Base-by-base conservation (phyloP, 2,888 invertebrate species). In the Rugalucina vietnamica region DNA sequence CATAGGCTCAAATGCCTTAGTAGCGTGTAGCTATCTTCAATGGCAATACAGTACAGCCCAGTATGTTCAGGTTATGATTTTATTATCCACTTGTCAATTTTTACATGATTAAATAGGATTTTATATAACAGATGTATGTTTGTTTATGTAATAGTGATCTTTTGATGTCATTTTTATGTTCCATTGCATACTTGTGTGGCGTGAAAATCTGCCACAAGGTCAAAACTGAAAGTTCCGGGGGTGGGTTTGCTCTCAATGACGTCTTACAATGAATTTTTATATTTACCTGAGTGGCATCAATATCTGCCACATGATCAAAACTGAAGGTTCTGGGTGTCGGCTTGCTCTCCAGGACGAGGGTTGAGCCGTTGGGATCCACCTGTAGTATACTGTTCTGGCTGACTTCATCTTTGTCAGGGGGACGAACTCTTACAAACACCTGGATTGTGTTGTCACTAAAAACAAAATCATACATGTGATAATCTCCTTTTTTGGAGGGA, bases 131-230 rank as follows among this genome's bases (percentile, higher is more conserved):
- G n/a, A n/a, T n/a, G n/a, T n/a, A n/a, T n/a, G n/a, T n/a, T n/a
- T n/a, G n/a, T n/a, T n/a, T n/a, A n/a, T n/a, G n/a, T n/a, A n/a
- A n/a, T n/a, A n/a, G n/a, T n/a, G n/a, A n/a, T n/a, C n/a, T n/a
- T n/a, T n/a, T n/a, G n/a, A n/a, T n/a, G n/a, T n/a, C n/a, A n/a
- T n/a, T n/a, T n/a, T n/a, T n/a, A n/a, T n/a, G n/a, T n/a, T n/a
- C n/a, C n/a, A n/a, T n/a, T n/a, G n/a, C n/a, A n/a, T 82, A 94
- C 94, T 93, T 94, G 94, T 24, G 92, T 90, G 8, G 90, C 87
- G 71, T 89, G 73, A n/a, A 86, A 82, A 80, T 94, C 93, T 21
- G 92, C 93, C 2, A 94, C 93, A 81, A 92, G 87, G 80, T 94
- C 94, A 83, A 92, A 94, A 0, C 93, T 92, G 79, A 93, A 94